Evolutionary conservation across 2,113 vertebrate genomes (phyloP).

Genomic region (Ochotona curzoniae): DNA sequence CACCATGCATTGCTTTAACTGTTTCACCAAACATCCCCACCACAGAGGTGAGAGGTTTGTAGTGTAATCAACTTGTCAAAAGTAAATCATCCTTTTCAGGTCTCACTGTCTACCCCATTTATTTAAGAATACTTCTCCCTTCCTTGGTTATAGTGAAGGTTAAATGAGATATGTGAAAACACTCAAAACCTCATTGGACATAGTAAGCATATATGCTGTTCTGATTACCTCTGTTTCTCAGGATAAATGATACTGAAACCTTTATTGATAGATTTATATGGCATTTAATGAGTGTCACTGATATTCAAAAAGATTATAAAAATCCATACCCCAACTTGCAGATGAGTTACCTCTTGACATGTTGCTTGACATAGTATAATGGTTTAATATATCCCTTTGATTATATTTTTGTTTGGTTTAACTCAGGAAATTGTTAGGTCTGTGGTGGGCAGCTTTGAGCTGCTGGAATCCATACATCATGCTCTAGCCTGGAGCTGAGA

Average conservation of each 20-base stretch:
- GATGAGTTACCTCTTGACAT: conserved; percentile 12
- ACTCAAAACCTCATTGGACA: neutral
- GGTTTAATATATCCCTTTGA: conserved; percentile 21
- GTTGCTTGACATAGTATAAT: neutral
- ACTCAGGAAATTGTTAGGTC: neutral
- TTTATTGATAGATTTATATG: neutral
- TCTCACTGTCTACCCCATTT: neutral
- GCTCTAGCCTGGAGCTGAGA: neutral
- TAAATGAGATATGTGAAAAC: neutral
- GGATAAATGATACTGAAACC: conserved; percentile 23
- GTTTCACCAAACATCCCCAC: too few species aligned
- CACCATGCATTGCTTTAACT: too few species aligned
- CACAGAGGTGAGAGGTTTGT: neutral
- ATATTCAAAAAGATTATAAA: conserved; percentile 19
- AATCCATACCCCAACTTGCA: neutral
- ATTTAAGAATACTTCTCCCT: neutral
- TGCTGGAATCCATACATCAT: neutral
- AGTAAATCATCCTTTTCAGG: neutral
- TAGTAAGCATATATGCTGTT: neutral
- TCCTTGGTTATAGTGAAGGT: neutral
- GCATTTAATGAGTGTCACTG: conserved; percentile 42
- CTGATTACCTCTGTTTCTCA: conserved; percentile 19
- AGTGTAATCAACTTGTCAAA: neutral
- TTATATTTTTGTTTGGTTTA: conserved; percentile 11
- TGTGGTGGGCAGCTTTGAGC: neutral